These are phyloP conservation scores for Leucophora obtusa DNA, from an alignment of 2,888 invertebrate species.

Conservation along the genomic window DNA sequence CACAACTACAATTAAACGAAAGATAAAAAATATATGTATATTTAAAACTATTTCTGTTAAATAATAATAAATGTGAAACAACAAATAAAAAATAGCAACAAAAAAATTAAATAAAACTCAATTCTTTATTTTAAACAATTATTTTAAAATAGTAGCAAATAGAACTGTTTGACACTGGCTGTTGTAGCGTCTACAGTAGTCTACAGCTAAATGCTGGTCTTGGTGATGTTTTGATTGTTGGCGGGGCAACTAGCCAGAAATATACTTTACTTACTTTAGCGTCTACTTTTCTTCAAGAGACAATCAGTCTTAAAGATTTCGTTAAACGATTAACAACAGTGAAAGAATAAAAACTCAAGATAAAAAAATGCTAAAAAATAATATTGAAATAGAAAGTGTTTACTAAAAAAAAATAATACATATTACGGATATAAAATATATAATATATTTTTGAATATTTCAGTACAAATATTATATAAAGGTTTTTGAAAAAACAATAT, in stretches of 20 bases:
- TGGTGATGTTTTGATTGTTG: constrained; percentile 12
- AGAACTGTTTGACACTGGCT: constrained; percentile 45
- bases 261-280: constrained; percentile 58
- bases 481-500: constrained; percentile 1
- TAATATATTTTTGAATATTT: background rate
- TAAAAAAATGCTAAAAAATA: constrained; percentile 41
- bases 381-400: constrained; percentile 27
- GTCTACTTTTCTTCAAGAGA: constrained; percentile 57
- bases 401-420: background rate
- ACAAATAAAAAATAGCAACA: constrained; percentile 11
- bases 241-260: constrained; percentile 51
- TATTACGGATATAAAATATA: constrained; percentile 7
- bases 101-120: constrained; percentile 26
- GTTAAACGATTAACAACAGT: constrained; percentile 72
- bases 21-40: background rate
- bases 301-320: constrained; percentile 76
- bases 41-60: background rate
- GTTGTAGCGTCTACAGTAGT: constrained; percentile 12
- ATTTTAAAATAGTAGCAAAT: constrained; percentile 20
- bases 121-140: constrained; percentile 15
- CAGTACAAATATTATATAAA: background rate
- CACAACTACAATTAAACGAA: background rate
- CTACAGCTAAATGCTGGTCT: constrained; percentile 22
- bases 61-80: background rate
- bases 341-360: constrained; percentile 38